A percentile compares a stretch with the other conserved stretches of the same genome.
Conservation (phyloP, 2,797 vertebrate species). For the Sus cebifrons region DNA sequence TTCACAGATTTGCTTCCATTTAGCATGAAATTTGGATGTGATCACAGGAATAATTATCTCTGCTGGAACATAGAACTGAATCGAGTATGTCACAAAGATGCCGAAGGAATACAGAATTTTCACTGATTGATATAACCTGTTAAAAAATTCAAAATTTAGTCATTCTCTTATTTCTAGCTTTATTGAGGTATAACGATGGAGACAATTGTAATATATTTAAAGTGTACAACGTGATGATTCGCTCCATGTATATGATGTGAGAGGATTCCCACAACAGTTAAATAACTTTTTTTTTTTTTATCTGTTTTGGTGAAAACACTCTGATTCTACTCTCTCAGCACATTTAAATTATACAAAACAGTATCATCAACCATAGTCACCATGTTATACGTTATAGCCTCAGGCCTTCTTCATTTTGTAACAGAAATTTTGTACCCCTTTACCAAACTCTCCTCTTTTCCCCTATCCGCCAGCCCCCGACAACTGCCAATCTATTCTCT, state of each 20-base stretch:
- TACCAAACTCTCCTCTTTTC: not conserved
- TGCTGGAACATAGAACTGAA: conserved; percentile 95
- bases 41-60: conserved; percentile 93
- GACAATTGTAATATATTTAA: not conserved
- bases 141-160: conserved; percentile 74
- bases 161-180: not conserved
- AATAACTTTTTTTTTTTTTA: not conserved
- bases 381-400: not conserved
- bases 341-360: not conserved
- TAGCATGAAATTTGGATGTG: conserved; percentile 89
- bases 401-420: not conserved
- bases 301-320: not conserved
- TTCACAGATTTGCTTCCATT: conserved; percentile 90
- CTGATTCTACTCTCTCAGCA: not conserved
- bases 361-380: not conserved
- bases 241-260: not conserved
- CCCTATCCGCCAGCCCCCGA: not conserved
- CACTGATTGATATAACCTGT: conserved; percentile 93
- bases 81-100: conserved; percentile 95
- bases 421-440: not conserved
- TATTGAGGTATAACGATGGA: not conserved
- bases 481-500: not conserved
- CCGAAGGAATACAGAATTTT: conserved; percentile 95
- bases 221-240: not conserved
- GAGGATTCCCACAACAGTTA: not conserved